Conservation (phyloP, 30 jellyfish, hydroid and myxozoan genomes). For the Turritopsis rubra region DNA sequence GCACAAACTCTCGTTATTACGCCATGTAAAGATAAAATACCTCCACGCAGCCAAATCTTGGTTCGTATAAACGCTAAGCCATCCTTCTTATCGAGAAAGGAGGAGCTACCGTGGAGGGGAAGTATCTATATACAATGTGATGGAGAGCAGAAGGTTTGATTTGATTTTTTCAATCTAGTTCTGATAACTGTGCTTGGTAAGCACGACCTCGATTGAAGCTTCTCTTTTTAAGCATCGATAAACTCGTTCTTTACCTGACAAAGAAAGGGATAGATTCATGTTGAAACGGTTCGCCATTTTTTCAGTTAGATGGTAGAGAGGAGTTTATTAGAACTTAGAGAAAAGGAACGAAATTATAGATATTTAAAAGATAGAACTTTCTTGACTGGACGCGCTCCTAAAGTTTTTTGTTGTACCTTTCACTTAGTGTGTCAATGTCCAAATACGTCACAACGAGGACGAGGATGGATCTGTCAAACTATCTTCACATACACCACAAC, state of each 20-base stretch:
- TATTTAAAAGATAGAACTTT: neutral
- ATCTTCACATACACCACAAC: conserved; percentile 8
- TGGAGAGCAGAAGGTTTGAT: conserved; percentile 72
- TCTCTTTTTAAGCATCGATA: too few relatives aligned
- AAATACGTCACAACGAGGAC: conserved; percentile 59
- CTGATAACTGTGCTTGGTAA: too few relatives aligned
- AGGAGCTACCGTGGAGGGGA: conserved; percentile 83
- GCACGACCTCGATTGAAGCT: too few relatives aligned
- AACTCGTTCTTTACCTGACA: too few relatives aligned
- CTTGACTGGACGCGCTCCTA: neutral
- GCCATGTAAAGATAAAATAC: conserved; percentile 74
- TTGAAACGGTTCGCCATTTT: too few relatives aligned
- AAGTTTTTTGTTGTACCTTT: neutral
- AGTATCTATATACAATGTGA: conserved; percentile 67
- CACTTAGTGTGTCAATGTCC: conserved; percentile 59
- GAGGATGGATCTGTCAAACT: conserved; percentile 46
- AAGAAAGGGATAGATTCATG: too few relatives aligned
- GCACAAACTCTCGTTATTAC: conserved; percentile 70
- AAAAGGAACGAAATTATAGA: too few relatives aligned
- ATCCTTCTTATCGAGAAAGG: conserved; percentile 56
- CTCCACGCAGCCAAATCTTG: conserved; percentile 72
- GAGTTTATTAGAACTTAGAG: too few relatives aligned
- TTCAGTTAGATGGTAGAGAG: too few relatives aligned
- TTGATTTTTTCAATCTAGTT: neutral
- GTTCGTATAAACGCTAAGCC: conserved; percentile 58